phyloP scores from a whole-genome alignment of 2,797 vertebrate genomes.

The Acipenser oxyrinchus region DNA sequence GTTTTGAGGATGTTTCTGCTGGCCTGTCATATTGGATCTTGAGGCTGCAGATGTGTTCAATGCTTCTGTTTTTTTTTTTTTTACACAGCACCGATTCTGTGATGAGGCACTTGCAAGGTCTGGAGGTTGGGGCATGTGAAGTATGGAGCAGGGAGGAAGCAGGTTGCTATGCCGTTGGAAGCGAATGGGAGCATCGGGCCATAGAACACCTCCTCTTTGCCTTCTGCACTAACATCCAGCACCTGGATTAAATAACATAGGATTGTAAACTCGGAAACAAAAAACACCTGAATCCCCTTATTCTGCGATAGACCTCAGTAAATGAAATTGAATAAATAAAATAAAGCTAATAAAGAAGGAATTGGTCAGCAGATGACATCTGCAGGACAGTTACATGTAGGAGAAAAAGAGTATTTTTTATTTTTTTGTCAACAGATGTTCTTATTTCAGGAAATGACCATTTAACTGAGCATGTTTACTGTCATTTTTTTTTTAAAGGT shows the following conservation, averaged over 20 bases:
- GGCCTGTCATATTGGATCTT: too few species aligned
- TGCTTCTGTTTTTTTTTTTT: conserved; percentile 1
- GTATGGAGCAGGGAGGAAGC: conserved; percentile 89
- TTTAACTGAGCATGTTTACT: too few species aligned
- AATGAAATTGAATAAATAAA: too few species aligned
- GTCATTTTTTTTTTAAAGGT: too few species aligned
- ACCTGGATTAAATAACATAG: conserved; percentile 54
- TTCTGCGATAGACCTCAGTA: too few species aligned
- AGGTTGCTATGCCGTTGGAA: conserved; percentile 87
- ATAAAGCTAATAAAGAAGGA: too few species aligned
- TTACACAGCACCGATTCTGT: conserved; percentile 81
- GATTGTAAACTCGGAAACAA: conserved; percentile 13
- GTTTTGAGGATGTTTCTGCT: not conserved
- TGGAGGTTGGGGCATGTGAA: conserved; percentile 91
- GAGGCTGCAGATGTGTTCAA: not conserved
- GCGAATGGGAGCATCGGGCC: conserved; percentile 90
- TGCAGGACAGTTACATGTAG: too few species aligned
- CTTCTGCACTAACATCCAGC: conserved; percentile 83
- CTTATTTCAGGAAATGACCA: too few species aligned
- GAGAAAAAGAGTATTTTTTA: too few species aligned
- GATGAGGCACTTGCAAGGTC: conserved; percentile 90
- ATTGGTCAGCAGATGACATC: too few species aligned
- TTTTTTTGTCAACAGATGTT: too few species aligned
- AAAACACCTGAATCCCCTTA: not conserved
- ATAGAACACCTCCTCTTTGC: conserved; percentile 94